Base-by-base conservation (phyloP, 2,888 invertebrate species). In the Acanthopleura granulata region DNA sequence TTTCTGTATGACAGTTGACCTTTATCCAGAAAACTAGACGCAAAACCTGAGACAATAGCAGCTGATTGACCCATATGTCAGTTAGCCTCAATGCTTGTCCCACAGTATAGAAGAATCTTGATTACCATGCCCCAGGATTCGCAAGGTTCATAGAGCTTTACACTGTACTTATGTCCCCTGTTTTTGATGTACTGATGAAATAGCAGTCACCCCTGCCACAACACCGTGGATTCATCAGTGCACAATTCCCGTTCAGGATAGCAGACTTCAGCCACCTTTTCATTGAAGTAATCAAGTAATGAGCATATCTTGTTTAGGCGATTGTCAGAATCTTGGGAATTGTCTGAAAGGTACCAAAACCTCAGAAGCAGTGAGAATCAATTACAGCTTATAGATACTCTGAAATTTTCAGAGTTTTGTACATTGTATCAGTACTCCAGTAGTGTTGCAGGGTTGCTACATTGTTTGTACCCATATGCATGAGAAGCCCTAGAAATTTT, bases 201-300 rank as follows among this genome's bases (percentile, higher is more conserved):
- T 49, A 77, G 22, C 18, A 75, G 57, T 18, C 74, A 1, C 4
- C 75, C 75, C 15, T 75, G 70, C 75, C 77, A 77, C 16, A 77
- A 62, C 3, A 77, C 77, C 77, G 75, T 77, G 49, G 75, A 77
- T 62, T 77, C 75, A 61, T 75, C 77, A 70, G 73, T 73, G 27
- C 50, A 69, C 25, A 77, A n/a, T 15, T 75, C 72, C 49, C 49
- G 50, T 50, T 16, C 61, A 4, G 75, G 75, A 57, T 75, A 75
- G 62, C 73, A 77, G 16, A 73, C 62, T 25, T 25, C 16, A 30
- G 27, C 27, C 77, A 75, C 73, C 11, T n/a, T 50, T 6, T 73
- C 25, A 62, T 73, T 77, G 71, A 75, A 73, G 70, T 75, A 49
- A 62, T 75, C 71, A 25, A 75, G n/a, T 0, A 77, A 29, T 29